phyloP scores from a whole-genome alignment of 2,888 invertebrate species.

The Imbricaverruca yamaguchii region DNA sequence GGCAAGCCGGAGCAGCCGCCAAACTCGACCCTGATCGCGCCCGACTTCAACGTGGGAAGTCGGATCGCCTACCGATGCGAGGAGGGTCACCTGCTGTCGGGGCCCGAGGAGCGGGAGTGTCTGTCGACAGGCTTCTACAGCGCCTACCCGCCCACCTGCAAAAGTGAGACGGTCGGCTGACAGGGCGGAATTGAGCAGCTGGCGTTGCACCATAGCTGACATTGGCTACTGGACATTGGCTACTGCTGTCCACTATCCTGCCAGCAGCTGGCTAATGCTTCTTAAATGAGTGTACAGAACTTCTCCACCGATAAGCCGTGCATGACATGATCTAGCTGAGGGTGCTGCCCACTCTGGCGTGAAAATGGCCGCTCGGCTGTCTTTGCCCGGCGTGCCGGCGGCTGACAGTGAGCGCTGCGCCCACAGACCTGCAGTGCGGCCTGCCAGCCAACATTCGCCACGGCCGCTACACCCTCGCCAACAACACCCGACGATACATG shows the following conservation, averaged over 20 bases:
- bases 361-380: too few relatives aligned
- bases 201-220: too few relatives aligned
- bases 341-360: too few relatives aligned
- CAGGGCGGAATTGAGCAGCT: too few relatives aligned
- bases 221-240: too few relatives aligned
- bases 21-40: slow-evolving; percentile 73
- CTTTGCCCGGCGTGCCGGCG: too few relatives aligned
- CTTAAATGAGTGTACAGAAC: too few relatives aligned
- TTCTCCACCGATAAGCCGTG: too few relatives aligned
- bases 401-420: slow-evolving; percentile 27
- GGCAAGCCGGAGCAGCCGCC: slow-evolving; percentile 88
- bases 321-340: too few relatives aligned
- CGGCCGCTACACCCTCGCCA: slow-evolving; percentile 70
- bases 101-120: slow-evolving; percentile 73
- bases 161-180: slow-evolving; percentile 55
- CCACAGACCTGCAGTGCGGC: slow-evolving; percentile 77
- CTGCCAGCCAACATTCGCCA: slow-evolving; percentile 76
- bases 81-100: slow-evolving; percentile 75
- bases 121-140: slow-evolving; percentile 87
- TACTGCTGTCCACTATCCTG: too few relatives aligned
- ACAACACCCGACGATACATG: slow-evolving; percentile 77
- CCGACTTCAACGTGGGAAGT: slow-evolving; percentile 64
- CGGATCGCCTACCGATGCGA: slow-evolving; percentile 77
- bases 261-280: too few relatives aligned
- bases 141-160: slow-evolving; percentile 87